These are phyloP conservation scores for Noturus placidus DNA, from an alignment of 2,113 vertebrate genomes.

Conservation along the genomic window DNA sequence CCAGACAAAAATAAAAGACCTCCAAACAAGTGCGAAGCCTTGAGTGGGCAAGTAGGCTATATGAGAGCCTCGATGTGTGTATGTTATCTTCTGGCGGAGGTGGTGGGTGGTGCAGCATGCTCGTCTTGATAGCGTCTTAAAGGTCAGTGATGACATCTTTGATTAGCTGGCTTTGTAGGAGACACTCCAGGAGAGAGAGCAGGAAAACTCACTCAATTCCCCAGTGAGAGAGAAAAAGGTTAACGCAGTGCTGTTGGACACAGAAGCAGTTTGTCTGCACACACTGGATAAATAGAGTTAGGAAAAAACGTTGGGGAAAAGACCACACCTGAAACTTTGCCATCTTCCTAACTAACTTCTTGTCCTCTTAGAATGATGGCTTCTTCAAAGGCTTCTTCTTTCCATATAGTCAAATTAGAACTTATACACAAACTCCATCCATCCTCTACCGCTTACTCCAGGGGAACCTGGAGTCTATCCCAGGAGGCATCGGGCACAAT, in stretches of 20 bases:
- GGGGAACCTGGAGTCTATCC: too few relatives aligned
- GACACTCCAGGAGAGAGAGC: constrained; percentile 1
- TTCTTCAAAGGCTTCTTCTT: neutral
- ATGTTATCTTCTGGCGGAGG: neutral
- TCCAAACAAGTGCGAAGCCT: neutral
- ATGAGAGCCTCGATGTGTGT: neutral
- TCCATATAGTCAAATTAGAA: neutral
- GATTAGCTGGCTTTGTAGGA: constrained; percentile 21
- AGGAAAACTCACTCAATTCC: constrained; percentile 23
- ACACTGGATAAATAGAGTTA: too few relatives aligned
- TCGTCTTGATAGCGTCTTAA: neutral
- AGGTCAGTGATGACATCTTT: constrained; percentile 34
- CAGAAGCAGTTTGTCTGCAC: neutral
- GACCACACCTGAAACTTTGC: neutral
- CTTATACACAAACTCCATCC: neutral
- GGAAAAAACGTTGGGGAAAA: neutral
- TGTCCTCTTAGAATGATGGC: neutral
- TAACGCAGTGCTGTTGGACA: neutral
- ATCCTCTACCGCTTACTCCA: too few relatives aligned
- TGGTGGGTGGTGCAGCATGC: neutral
- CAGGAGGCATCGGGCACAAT: too few relatives aligned
- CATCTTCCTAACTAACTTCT: neutral
- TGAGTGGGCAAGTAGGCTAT: neutral
- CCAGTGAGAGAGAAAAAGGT: neutral
- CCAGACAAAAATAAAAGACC: neutral